Base-by-base conservation (phyloP, 1,140 invertebrate species). In the Littorina saxatilis region DNA sequence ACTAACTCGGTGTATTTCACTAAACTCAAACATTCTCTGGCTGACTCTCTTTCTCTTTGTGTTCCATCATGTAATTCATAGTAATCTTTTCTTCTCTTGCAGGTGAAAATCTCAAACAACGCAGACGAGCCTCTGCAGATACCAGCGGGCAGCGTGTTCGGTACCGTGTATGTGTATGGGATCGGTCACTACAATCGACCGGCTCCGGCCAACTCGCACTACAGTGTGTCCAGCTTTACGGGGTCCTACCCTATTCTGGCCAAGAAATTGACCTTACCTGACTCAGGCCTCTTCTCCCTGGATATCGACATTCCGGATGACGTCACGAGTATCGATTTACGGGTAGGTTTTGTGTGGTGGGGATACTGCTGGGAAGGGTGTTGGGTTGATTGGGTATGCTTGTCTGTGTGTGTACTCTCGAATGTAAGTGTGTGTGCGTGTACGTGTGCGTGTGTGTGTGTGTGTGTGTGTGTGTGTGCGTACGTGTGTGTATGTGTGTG, bases 221-320 rank as follows among this genome's bases (percentile, higher is more conserved):
- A 40, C 39, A 20, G 70, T 3, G 35, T 73, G 17, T n/a, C 17
- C 70, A 23, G 17, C 37, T 73, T 73, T 17, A 73, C 74, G 2
- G 75, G 75, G 9, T 39, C 55, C 58, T 78, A 78, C 58, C 75
- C 75, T 37, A 78, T 78, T 23, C 75, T 78, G 17, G 55, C 75
- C 32, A 58, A 39, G 75, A 78, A 63, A 39, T 32, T 78, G 58
- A 61, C 55, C 0, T 39, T 78, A 20, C 75, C 75, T 0, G 55
- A 78, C 52, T 78, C 75, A 9, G 75, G 75, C 7, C 23, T 27
- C 17, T 78, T 78, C 37, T 55, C 75, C 58, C 23, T 78, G 55
- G 75, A 78, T 5, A 55, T 78, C 55, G 75, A 78, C 23, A 78
- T 78, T 20, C 75, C 75, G 11, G 58, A 40, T 23, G 75, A 78